phyloP scores from a whole-genome alignment of 2,113 vertebrate genomes.

The Maccullochella peelii region DNA sequence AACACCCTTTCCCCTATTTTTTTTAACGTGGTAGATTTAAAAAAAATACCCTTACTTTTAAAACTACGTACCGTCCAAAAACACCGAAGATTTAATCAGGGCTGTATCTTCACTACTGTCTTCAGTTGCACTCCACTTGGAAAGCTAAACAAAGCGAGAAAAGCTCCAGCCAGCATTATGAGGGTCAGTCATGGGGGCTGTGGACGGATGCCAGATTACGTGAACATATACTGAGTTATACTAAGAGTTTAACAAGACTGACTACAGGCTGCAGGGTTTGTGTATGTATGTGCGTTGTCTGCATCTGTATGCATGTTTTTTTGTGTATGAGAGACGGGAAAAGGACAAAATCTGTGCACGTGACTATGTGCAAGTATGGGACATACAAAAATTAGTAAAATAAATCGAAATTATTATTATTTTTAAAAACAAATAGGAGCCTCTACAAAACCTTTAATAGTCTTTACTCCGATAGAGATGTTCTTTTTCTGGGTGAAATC shows the following conservation, averaged over 20 bases:
- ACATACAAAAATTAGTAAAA: conserved; percentile 33
- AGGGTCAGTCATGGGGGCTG: conserved; percentile 76
- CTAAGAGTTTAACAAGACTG: conserved; percentile 83
- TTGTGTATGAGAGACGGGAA: background rate
- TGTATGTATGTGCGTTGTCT: conserved; percentile 29
- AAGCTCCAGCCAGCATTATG: conserved; percentile 76
- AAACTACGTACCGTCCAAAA: conserved; percentile 43
- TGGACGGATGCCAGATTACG: conserved; percentile 80
- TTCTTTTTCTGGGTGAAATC: conserved; percentile 88
- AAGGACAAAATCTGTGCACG: background rate
- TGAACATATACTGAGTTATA: conserved; percentile 81
- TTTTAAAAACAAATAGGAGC: conserved; percentile 6
- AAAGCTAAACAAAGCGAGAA: conserved; percentile 77
- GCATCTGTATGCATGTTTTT: background rate
- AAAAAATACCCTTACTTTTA: conserved; percentile 63
- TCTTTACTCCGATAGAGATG: conserved; percentile 78
- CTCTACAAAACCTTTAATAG: conserved; percentile 61
- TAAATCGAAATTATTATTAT: conserved; percentile 44
- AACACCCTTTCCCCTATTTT: conserved; percentile 2
- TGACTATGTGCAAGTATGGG: background rate
- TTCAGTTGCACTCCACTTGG: conserved; percentile 71
- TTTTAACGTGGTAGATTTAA: conserved; percentile 4
- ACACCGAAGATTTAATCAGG: conserved; percentile 69
- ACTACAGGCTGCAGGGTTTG: conserved; percentile 78
- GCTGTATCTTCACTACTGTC: conserved; percentile 63